Evolutionary conservation across 2,113 vertebrate genomes (phyloP).

Genomic region (Amazona guildingii): DNA sequence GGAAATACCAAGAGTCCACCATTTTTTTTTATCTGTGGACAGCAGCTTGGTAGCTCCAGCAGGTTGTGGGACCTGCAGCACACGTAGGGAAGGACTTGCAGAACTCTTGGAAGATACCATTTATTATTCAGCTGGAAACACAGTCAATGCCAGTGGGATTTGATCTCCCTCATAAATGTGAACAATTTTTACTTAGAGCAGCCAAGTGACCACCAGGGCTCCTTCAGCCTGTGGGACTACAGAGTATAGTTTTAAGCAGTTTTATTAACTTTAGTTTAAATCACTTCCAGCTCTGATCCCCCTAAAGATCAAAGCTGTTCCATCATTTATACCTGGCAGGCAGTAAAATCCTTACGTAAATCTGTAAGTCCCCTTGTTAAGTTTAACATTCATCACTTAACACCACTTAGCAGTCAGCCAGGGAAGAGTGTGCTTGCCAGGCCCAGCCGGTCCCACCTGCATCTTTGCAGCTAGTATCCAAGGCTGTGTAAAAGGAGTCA

Average conservation of each 20-base stretch:
- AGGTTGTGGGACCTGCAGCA: neutral
- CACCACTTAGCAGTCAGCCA: constrained; percentile 44
- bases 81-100: neutral
- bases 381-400: constrained; percentile 71
- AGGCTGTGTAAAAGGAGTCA: neutral
- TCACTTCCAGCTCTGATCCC: constrained; percentile 54
- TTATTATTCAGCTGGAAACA: constrained; percentile 58
- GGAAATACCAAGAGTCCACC: neutral
- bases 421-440: neutral
- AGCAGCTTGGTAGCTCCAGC: neutral
- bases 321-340: constrained; percentile 66
- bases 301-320: constrained; percentile 66
- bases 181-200: constrained; percentile 63
- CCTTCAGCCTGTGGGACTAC: constrained; percentile 36
- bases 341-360: constrained; percentile 69
- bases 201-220: constrained; percentile 53
- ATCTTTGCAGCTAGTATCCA: neutral
- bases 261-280: constrained; percentile 70
- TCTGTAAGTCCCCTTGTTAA: constrained; percentile 64
- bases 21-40: neutral
- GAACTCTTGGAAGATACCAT: constrained; percentile 30
- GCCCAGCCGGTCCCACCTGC: neutral
- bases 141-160: neutral
- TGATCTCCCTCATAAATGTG: constrained; percentile 55
- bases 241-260: constrained; percentile 50